Evolutionary conservation across 37 sponge, comb jelly and placozoan species (phyloP).

Genomic region (Agelas oroides): DNA sequence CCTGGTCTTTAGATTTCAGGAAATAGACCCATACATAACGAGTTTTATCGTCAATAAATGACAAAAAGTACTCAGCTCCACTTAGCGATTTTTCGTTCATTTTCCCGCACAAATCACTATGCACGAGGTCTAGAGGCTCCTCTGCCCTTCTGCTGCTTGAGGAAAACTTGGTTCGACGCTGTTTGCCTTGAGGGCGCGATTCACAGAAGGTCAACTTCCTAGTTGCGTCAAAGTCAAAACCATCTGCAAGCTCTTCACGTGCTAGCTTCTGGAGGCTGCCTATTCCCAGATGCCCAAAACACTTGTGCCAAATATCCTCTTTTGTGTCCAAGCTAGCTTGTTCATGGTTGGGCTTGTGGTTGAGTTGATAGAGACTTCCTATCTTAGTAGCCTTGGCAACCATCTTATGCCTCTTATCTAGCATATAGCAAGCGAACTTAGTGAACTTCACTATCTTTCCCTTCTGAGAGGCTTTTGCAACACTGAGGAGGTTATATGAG

Average conservation of each 20-base stretch:
- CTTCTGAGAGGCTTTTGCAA: slow-evolving; percentile 46
- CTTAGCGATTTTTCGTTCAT: slow-evolving; percentile 49
- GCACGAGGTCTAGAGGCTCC: slow-evolving; percentile 58
- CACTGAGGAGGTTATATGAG: slow-evolving; percentile 59
- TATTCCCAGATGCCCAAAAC: slow-evolving; percentile 54
- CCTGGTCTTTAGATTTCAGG: slow-evolving; percentile 57
- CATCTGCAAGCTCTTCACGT: slow-evolving; percentile 41
- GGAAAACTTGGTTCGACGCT: slow-evolving; percentile 48
- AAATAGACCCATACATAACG: slow-evolving; percentile 71
- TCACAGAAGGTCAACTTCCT: slow-evolving; percentile 65
- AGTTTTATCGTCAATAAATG: slow-evolving; percentile 70
- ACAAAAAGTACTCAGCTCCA: slow-evolving; percentile 73
- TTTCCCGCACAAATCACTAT: slow-evolving; percentile 71
- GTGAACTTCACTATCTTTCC: slow-evolving; percentile 47
- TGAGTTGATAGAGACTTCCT: slow-evolving; percentile 52
- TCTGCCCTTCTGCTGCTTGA: slow-evolving; percentile 28
- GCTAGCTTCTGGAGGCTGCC: slow-evolving; percentile 50
- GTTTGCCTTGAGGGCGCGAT: slow-evolving; percentile 67
- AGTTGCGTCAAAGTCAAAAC: slow-evolving; percentile 46
- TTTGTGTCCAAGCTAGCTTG: slow-evolving; percentile 28
- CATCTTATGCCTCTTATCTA: slow-evolving; percentile 18
- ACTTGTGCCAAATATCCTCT: slow-evolving; percentile 70
- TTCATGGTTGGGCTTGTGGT: slow-evolving; percentile 19
- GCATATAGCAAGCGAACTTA: slow-evolving; percentile 31
- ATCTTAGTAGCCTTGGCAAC: slow-evolving; percentile 42